These are phyloP conservation scores for Ageneiosus marmoratus DNA, from an alignment of 2,113 vertebrate species.

Conservation along the genomic window DNA sequence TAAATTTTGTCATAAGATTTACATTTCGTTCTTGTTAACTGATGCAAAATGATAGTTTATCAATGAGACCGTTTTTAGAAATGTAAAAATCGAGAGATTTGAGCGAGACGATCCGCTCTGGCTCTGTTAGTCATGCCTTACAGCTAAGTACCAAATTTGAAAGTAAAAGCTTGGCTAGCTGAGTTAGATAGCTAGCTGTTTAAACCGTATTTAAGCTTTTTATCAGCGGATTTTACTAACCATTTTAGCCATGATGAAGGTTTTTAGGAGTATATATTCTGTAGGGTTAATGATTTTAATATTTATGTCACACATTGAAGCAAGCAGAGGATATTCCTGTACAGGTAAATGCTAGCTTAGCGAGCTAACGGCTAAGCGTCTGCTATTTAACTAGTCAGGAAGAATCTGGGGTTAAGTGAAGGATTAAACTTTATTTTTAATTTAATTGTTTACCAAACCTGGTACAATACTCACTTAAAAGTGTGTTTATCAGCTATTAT, in stretches of 20 bases:
- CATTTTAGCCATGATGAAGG: neutral
- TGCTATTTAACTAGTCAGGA: neutral
- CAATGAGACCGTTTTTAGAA: no score
- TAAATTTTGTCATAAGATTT: no score
- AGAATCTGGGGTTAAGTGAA: no score
- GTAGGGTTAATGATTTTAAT: neutral
- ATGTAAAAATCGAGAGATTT: neutral
- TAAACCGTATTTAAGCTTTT: neutral
- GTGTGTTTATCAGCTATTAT: neutral
- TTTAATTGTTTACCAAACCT: neutral
- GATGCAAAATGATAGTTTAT: no score
- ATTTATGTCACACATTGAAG: conserved; percentile 7
- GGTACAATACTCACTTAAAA: neutral
- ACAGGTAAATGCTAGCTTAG: conserved; percentile 44
- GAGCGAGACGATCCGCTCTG: neutral
- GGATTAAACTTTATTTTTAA: neutral
- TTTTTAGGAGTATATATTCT: neutral
- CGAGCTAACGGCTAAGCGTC: neutral
- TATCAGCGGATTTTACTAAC: neutral
- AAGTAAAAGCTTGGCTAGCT: conserved; percentile 36
- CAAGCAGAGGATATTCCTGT: conserved; percentile 42
- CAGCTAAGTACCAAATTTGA: conserved; percentile 52
- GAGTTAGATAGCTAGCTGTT: neutral
- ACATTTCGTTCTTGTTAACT: no score
- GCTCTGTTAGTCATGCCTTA: conserved; percentile 33